A percentile compares a stretch with the other conserved stretches of the same genome.
Evolutionary conservation across 92 coral and sea anemone genomes (phyloP).

Genomic region (Umimayanthus chanpuru): DNA sequence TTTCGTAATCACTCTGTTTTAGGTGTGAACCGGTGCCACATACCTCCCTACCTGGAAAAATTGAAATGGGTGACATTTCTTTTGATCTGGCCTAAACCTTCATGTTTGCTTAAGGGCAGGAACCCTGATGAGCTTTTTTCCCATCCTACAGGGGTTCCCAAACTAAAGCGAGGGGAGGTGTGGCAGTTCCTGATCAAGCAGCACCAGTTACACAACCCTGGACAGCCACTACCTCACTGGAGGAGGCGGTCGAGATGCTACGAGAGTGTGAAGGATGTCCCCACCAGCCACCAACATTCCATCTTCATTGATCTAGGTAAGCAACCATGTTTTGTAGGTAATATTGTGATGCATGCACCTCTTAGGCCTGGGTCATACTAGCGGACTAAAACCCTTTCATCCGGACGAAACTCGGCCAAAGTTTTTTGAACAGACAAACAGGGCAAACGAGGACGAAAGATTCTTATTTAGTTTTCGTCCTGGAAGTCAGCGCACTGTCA

Average conservation of each 20-base stretch:
- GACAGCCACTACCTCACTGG: conserved; percentile 51
- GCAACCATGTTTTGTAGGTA: not conserved
- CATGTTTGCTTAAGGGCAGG: not conserved
- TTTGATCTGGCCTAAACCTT: not conserved
- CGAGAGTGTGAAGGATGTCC: conserved; percentile 72
- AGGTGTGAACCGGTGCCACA: too few relatives aligned
- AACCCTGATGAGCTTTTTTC: not conserved
- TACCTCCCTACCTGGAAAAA: too few relatives aligned
- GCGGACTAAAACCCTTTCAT: too few relatives aligned
- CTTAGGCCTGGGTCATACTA: not conserved
- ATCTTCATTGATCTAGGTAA: conserved; percentile 94
- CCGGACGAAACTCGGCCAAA: too few relatives aligned
- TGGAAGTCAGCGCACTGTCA: too few relatives aligned
- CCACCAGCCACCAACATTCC: conserved; percentile 87
- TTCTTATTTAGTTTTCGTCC: too few relatives aligned
- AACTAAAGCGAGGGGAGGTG: conserved; percentile 86
- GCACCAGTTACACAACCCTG: conserved; percentile 59
- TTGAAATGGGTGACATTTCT: too few relatives aligned
- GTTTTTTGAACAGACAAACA: too few relatives aligned
- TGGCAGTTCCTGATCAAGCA: conserved; percentile 94
- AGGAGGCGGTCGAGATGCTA: conserved; percentile 46
- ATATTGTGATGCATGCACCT: too few relatives aligned
- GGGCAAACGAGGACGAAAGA: too few relatives aligned
- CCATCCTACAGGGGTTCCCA: conserved; percentile 76
- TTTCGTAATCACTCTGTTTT: too few relatives aligned